phyloP scores from a whole-genome alignment of 2,113 vertebrate genomes.

The Chloropsis cyanopogon region DNA sequence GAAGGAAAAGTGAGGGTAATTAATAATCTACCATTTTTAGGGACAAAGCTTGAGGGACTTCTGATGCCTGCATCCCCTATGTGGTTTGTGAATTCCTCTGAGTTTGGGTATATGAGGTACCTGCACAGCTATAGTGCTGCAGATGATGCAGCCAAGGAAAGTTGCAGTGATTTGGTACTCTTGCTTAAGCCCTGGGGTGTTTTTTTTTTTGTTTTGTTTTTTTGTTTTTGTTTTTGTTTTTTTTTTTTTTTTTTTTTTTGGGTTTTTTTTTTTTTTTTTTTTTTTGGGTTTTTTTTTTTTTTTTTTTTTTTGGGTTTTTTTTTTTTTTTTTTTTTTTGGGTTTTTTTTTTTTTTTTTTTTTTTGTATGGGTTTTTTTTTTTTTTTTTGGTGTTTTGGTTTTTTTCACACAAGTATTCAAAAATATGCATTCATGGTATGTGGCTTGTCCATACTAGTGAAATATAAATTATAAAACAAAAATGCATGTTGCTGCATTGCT shows the following conservation, averaged over 20 bases:
- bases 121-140: not conserved
- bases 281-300: not conserved
- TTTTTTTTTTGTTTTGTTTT: too few relatives aligned
- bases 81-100: not conserved
- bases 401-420: not conserved
- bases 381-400: not conserved
- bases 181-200: not conserved
- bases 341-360: too few relatives aligned
- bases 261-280: not conserved
- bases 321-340: too few relatives aligned
- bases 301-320: not conserved
- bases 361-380: fast-evolving
- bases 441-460: not conserved
- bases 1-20: not conserved
- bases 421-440: not conserved
- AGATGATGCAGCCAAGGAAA: not conserved
- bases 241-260: too few relatives aligned
- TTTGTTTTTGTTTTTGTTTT: too few relatives aligned
- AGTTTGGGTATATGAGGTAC: not conserved
- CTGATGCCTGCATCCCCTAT: not conserved
- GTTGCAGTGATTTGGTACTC: not conserved
- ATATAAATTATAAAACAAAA: not conserved
- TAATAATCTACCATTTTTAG: not conserved
- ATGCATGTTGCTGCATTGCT: not conserved
- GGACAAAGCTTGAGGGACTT: not conserved